Percentiles rank a stretch among this genome's conserved stretches.
Conservation (phyloP, 1,140 invertebrate genomes). For the Pogonomyrmex californicus region DNA sequence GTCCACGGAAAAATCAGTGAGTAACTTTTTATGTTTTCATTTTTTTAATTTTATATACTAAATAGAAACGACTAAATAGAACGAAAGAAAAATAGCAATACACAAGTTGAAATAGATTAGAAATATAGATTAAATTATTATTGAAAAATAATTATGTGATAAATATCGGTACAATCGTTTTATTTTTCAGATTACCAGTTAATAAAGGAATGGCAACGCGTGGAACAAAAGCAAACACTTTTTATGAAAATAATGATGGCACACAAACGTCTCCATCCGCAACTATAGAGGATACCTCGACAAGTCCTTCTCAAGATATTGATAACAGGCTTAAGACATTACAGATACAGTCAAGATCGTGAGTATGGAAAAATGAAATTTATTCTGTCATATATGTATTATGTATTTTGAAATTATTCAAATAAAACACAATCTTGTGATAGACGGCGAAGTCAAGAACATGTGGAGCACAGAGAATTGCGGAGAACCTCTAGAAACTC, state of each 20-base stretch:
- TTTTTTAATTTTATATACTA: neutral
- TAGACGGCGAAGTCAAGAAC: conserved; percentile 81
- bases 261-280: conserved; percentile 77
- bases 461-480: conserved; percentile 81
- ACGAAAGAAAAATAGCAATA: neutral
- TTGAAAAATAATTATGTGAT: neutral
- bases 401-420: conserved; percentile 15
- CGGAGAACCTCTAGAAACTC: conserved; percentile 84
- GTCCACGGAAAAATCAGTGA: conserved; percentile 83
- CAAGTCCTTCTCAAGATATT: conserved; percentile 83
- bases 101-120: neutral
- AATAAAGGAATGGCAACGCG: conserved; percentile 78
- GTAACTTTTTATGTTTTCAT: conserved; percentile 68
- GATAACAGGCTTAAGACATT: conserved; percentile 83
- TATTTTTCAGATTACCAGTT: conserved; percentile 78
- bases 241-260: conserved; percentile 80
- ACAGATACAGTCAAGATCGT: conserved; percentile 83
- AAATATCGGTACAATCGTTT: neutral
- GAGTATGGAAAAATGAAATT: conserved; percentile 68
- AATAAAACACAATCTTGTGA: neutral
- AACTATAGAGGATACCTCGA: conserved; percentile 79
- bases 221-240: conserved; percentile 75
- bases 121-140: neutral
- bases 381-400: conserved; percentile 22
- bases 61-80: neutral